Evolutionary conservation across 2,888 invertebrate genomes (phyloP).

Genomic region (Brachypalpus laphriformis): DNA sequence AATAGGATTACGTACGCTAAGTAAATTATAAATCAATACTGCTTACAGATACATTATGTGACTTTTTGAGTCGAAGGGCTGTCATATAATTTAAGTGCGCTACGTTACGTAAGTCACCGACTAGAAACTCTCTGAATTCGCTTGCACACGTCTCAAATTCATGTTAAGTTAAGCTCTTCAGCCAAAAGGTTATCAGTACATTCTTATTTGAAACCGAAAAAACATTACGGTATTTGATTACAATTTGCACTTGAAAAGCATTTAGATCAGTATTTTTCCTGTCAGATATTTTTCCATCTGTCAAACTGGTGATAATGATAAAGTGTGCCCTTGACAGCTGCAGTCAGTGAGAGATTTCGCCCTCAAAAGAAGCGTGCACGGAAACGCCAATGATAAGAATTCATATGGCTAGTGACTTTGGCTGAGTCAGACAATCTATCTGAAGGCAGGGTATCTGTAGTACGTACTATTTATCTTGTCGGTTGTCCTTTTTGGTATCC

Average conservation of each 20-base stretch:
- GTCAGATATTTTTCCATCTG: slow-evolving; percentile 3
- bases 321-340: slow-evolving; percentile 37
- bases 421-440: not conserved
- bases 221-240: not conserved
- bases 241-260: slow-evolving; percentile 11
- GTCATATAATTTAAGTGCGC: not conserved
- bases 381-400: not conserved
- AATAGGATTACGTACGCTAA: not conserved
- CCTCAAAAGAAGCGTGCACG: not conserved
- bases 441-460: not conserved
- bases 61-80: not conserved
- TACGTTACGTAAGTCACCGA: slow-evolving; percentile 27
- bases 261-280: not conserved
- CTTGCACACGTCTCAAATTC: slow-evolving; percentile 22
- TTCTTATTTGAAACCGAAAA: not conserved
- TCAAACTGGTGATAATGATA: slow-evolving; percentile 14
- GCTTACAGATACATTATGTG: not conserved
- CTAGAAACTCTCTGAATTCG: not conserved
- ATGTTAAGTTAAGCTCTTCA: slow-evolving; percentile 3
- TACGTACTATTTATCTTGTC: slow-evolving; percentile 35
- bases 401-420: not conserved
- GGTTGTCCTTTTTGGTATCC: not conserved
- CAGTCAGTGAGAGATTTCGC: not conserved
- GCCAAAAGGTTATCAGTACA: slow-evolving; percentile 51
- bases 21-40: not conserved